Evolutionary conservation across 2,113 vertebrate species (phyloP).

Genomic region (Pachycephala philippinensis): DNA sequence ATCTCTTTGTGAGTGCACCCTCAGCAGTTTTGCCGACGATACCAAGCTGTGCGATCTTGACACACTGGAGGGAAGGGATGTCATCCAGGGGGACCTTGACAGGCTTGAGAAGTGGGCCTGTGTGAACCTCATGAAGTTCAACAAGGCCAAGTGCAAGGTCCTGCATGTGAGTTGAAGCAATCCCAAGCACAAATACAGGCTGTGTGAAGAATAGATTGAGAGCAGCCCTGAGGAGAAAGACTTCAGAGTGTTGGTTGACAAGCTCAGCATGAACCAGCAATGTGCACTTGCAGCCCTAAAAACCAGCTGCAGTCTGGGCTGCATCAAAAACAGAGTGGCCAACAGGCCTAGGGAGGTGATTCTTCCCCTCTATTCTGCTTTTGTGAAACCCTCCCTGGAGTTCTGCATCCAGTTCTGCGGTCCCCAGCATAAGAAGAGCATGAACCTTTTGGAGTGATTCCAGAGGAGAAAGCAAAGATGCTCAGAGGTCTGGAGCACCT

Average conservation of each 20-base stretch:
- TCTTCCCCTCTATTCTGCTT: not conserved
- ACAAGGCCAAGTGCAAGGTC: not conserved
- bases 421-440: not conserved
- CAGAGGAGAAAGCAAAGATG: not conserved
- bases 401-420: not conserved
- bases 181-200: not conserved
- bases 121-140: not conserved
- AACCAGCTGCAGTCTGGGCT: not conserved
- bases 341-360: not conserved
- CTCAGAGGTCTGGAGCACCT: not conserved
- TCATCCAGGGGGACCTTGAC: not conserved
- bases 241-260: not conserved
- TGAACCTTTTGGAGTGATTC: not conserved
- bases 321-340: not conserved
- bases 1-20: not conserved
- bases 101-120: not conserved
- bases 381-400: not conserved
- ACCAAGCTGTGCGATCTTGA: fast-evolving
- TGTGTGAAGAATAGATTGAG: not conserved
- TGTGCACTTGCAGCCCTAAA: not conserved
- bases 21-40: fast-evolving
- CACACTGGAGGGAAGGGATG: not conserved
- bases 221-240: not conserved
- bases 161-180: not conserved
- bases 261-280: not conserved